Percentiles rank a stretch among this genome's conserved stretches.
phyloP scores from a whole-genome alignment of 2,113 vertebrate species.

The Lontra canadensis region DNA sequence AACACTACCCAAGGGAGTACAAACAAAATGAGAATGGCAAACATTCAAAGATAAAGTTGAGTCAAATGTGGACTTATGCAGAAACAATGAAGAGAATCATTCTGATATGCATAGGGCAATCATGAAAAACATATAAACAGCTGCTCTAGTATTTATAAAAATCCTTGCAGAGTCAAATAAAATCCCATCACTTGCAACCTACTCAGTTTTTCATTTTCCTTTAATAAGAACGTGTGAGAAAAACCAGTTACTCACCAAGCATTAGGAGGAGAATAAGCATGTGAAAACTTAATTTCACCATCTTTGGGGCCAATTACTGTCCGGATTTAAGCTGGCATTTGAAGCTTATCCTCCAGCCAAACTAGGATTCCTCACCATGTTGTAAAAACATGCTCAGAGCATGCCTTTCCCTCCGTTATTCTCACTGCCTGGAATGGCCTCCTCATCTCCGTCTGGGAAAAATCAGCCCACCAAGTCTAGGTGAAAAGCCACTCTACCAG shows the following conservation, averaged over 20 bases:
- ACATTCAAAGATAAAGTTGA: conserved; percentile 56
- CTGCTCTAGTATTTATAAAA: conserved; percentile 78
- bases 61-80: conserved; percentile 53
- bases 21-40: conserved; percentile 67
- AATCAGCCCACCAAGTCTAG: background rate
- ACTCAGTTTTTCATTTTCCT: conserved; percentile 73
- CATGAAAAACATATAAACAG: conserved; percentile 79
- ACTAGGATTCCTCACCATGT: conserved; percentile 42
- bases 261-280: conserved; percentile 61
- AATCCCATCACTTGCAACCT: conserved; percentile 74
- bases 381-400: conserved; percentile 35
- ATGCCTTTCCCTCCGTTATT: background rate
- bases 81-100: conserved; percentile 55
- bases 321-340: conserved; percentile 65
- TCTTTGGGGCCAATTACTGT: conserved; percentile 44
- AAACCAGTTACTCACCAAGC: conserved; percentile 61
- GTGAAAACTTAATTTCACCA: conserved; percentile 56
- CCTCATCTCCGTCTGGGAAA: background rate
- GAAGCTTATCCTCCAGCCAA: conserved; percentile 64
- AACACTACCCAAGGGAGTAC: conserved; percentile 53
- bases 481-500: background rate
- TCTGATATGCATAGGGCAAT: conserved; percentile 39
- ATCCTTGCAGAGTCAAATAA: conserved; percentile 72
- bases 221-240: conserved; percentile 72
- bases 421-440: background rate